Conservation (phyloP, 2,113 vertebrate species). For the Aegithalos caudatus region DNA sequence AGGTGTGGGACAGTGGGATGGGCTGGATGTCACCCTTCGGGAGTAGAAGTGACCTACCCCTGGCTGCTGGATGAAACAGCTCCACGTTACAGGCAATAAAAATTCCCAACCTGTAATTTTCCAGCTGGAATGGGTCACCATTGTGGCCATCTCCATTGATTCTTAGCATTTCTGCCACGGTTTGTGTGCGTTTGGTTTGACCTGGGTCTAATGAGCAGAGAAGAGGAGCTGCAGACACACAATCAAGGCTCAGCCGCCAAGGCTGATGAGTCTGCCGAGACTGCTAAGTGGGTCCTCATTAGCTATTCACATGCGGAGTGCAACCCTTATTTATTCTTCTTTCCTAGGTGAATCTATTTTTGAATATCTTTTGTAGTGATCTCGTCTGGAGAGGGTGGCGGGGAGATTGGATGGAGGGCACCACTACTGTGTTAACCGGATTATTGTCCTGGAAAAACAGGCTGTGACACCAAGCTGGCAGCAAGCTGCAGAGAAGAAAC, state of each 20-base stretch:
- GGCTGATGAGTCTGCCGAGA: slow-evolving; percentile 54
- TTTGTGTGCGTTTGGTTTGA: slow-evolving; percentile 23
- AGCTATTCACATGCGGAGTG: slow-evolving; percentile 22
- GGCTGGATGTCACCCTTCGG: not conserved
- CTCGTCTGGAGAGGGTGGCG: not conserved
- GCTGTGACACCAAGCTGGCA: not conserved
- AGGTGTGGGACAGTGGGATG: not conserved
- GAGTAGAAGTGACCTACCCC: not conserved
- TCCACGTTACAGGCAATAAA: not conserved
- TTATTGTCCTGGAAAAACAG: not conserved
- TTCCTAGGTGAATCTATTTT: slow-evolving; percentile 33
- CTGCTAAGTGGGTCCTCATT: slow-evolving; percentile 55
- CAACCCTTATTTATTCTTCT: slow-evolving; percentile 25
- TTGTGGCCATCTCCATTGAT: not conserved
- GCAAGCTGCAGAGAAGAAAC: not conserved
- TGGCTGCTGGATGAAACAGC: not conserved
- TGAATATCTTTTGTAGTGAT: not conserved
- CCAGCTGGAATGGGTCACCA: not conserved
- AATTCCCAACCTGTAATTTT: not conserved
- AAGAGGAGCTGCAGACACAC: slow-evolving; percentile 21
- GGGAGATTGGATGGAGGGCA: not conserved
- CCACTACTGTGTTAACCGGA: not conserved
- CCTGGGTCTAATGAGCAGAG: slow-evolving; percentile 28
- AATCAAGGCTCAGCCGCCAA: slow-evolving; percentile 37
- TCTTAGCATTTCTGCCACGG: not conserved